Base-by-base conservation (phyloP, 2,888 invertebrate genomes). In the Torymus tubicola region DNA sequence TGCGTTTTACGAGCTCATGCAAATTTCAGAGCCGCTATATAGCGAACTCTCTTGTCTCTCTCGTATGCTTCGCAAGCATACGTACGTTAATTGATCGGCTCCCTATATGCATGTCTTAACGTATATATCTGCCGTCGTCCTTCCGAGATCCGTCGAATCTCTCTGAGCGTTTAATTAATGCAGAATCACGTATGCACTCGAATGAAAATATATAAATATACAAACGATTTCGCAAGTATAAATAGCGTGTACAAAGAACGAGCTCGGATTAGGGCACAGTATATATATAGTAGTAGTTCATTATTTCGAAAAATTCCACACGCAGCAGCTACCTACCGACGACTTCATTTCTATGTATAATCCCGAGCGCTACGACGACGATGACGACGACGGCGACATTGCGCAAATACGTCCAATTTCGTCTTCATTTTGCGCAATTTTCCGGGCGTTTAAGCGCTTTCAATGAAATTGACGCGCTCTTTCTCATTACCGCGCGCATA, bases 381-480 rank as follows among this genome's bases (percentile, higher is more conserved):
- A 42, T 1, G 8, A 8, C 42, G 31, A 2, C 3, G 31, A 42
- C 42, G 8, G 8, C 42, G 42, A 4, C 42, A 42, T 60, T 60
- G 21, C 52, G 18, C 42, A 52, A 71, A 4, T 2, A 0, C 60
- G 2, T 8, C 55, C 58, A 65, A 58, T 74, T 74, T 74, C 21
- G 72, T 53, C 58, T 55, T 31, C 63, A 64, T 73, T 42, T 73
- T 24, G 73, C 63, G 64, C 57, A 64, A 73, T 73, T 55, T 57
- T 12, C 52, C 72, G 21, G 42, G 64, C 11, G 24, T 24, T 31
- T 69, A 57, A 61, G 55, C 61, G 42, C 24, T 60, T 71, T 61
- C 50, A 71, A 60, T 60, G 58, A 67, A 53, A 67, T 24, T 24
- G 21, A 21, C 24, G 24, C 12, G 21, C 63, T 21, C 61, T 16